Conservation (phyloP, 2,797 vertebrate species). For the Megalops cyprinoides region DNA sequence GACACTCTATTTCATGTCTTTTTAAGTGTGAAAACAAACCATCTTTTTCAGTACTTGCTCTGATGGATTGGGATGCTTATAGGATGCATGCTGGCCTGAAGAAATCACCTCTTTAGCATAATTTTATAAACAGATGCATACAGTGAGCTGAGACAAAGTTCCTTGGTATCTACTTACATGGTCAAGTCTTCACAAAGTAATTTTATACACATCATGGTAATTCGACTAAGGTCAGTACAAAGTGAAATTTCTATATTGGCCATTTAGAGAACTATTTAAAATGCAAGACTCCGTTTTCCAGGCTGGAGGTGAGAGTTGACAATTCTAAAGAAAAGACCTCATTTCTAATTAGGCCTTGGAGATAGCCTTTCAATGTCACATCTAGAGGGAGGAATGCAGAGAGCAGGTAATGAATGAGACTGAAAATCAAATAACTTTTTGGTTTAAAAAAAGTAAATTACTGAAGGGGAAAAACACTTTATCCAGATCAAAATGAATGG, state of each 20-base stretch:
- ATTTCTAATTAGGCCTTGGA: conserved; percentile 79
- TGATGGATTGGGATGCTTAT: conserved; percentile 98
- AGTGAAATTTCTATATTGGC: conserved; percentile 75
- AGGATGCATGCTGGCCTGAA: conserved; percentile 73
- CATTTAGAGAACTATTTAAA: conserved; percentile 82
- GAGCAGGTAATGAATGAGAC: conserved; percentile 69
- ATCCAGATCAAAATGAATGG: conserved; percentile 42
- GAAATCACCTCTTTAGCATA: conserved; percentile 64
- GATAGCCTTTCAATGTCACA: conserved; percentile 72
- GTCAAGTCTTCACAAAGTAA: conserved; percentile 76
- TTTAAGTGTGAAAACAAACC: conserved; percentile 99
- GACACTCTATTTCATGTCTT: conserved; percentile 99
- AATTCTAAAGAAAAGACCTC: conserved; percentile 81
- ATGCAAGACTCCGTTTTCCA: conserved; percentile 87
- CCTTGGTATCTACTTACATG: conserved; percentile 28
- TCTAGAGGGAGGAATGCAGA: conserved; percentile 55
- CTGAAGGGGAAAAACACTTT: conserved; percentile 42
- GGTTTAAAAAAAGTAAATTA: conserved; percentile 45
- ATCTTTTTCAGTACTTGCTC: conserved; percentile 82
- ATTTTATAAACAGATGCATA: conserved; percentile 45
- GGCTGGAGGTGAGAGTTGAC: conserved; percentile 94
- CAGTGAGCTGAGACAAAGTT: conserved; percentile 20
- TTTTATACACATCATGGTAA: conserved; percentile 59
- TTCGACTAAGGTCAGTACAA: conserved; percentile 79
- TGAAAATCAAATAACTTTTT: conserved; percentile 43